Conservation (phyloP, 2,113 vertebrate genomes). For the Cervus canadensis region DNA sequence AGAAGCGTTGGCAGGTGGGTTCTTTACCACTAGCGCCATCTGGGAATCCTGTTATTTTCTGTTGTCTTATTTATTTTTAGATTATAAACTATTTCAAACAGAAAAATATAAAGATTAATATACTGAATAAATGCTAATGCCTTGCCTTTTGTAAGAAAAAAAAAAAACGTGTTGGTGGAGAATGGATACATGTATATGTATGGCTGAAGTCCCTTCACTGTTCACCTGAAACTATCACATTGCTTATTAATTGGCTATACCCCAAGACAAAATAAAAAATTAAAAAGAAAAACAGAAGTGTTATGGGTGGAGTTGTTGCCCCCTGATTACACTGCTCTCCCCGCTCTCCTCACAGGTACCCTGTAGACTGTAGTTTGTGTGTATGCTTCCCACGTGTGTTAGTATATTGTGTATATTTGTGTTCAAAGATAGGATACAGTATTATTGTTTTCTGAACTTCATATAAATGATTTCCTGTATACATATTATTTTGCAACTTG, state of each 20-base stretch:
- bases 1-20: not conserved
- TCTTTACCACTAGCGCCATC: not conserved
- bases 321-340: not conserved
- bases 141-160: not conserved
- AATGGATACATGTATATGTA: not conserved
- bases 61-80: constrained; percentile 14
- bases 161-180: not conserved
- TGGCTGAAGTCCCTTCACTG: not conserved
- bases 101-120: not conserved
- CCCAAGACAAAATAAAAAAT: not conserved
- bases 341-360: not conserved
- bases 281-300: not conserved
- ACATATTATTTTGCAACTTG: not conserved
- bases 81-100: not conserved
- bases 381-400: not conserved
- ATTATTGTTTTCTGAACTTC: not conserved
- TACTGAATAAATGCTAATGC: not conserved
- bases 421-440: not conserved
- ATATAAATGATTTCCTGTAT: not conserved
- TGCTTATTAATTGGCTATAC: not conserved
- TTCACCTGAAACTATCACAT: not conserved
- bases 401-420: not conserved
- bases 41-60: not conserved
- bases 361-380: not conserved
- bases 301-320: not conserved